phyloP scores from a whole-genome alignment of 2,888 invertebrate species.

The Escarpia spicata region DNA sequence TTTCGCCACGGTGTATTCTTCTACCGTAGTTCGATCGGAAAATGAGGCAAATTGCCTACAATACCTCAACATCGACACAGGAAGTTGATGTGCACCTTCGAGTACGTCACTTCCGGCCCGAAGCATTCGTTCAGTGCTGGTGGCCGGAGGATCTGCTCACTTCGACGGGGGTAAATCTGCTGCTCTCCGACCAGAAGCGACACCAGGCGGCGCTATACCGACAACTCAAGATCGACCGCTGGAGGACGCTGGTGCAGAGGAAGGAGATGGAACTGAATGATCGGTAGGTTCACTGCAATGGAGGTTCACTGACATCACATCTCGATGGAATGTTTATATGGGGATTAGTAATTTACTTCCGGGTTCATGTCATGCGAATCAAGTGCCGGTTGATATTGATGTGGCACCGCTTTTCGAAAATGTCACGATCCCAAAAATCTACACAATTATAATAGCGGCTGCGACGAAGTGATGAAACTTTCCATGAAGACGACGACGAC shows the following conservation, averaged over 20 bases:
- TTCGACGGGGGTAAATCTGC: background rate
- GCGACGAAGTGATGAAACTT: too few species aligned
- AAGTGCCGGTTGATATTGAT: too few species aligned
- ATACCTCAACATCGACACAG: background rate
- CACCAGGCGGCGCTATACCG: slow-evolving; percentile 12
- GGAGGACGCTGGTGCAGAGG: background rate
- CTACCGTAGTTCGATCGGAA: background rate
- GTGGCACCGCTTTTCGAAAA: too few species aligned
- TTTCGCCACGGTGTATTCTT: background rate
- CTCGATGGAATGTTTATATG: background rate
- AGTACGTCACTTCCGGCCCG: background rate
- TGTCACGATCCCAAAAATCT: too few species aligned
- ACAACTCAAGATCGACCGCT: background rate
- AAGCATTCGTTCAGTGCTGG: background rate
- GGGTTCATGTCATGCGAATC: too few species aligned
- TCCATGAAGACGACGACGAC: too few species aligned
- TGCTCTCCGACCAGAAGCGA: background rate
- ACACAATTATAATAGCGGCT: too few species aligned
- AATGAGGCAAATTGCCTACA: background rate
- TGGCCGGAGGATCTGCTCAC: background rate
- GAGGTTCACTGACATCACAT: background rate
- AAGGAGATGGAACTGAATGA: background rate
- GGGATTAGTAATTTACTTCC: too few species aligned
- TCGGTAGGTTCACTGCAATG: background rate
- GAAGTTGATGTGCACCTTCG: background rate